These are phyloP conservation scores for Smittia sp. DNA, from an alignment of 2,888 invertebrate species.

Conservation along the genomic window DNA sequence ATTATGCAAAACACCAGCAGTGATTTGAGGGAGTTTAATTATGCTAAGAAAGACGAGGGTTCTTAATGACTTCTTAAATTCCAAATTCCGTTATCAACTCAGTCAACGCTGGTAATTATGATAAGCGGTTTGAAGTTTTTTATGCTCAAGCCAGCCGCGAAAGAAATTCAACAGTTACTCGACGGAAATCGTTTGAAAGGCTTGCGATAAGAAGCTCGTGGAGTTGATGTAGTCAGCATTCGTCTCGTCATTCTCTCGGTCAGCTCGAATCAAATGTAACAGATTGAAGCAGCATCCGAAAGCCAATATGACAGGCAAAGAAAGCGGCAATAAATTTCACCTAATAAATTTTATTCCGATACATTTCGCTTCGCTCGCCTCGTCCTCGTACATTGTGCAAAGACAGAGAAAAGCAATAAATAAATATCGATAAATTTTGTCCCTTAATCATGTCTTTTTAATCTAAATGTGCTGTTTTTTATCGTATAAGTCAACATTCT, in stretches of 20 bases:
- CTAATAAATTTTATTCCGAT: conserved; percentile 40
- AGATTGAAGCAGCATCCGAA: conserved; percentile 4
- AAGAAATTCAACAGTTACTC: no score
- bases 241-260: no score
- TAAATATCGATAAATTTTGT: conserved; percentile 41
- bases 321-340: conserved; percentile 40
- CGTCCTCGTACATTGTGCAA: not conserved
- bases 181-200: no score
- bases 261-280: not conserved
- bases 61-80: conserved; percentile 3
- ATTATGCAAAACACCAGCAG: conserved; percentile 9
- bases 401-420: conserved; percentile 37
- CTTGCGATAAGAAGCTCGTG: no score
- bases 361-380: conserved; percentile 31
- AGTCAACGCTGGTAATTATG: not conserved
- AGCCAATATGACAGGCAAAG: conserved; percentile 27
- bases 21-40: not conserved
- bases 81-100: not conserved
- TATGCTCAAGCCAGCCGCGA: no score
- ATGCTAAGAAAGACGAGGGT: conserved; percentile 9
- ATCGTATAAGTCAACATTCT: conserved; percentile 36
- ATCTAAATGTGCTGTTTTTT: conserved; percentile 42
- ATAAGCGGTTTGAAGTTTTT: not conserved
- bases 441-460: conserved; percentile 42
- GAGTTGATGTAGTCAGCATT: no score